Evolutionary conservation across 1,140 invertebrate genomes (phyloP), one percentile per base, ranked within the genome.

Genomic region (Drosophila rhopaloa): DNA sequence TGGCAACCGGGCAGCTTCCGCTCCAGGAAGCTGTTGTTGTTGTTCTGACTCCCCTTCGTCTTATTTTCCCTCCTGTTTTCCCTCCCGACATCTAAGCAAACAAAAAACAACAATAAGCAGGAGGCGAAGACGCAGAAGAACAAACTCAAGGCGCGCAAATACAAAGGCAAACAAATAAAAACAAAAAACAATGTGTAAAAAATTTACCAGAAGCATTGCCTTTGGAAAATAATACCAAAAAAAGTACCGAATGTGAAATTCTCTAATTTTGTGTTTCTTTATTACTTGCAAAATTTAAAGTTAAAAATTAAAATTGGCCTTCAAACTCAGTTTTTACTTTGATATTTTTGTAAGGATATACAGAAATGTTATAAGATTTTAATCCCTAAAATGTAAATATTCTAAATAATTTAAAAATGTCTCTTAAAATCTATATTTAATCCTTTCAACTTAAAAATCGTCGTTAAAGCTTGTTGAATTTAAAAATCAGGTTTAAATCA

Each of bases 1-100:
- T 88, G 84, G 84, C 83, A 83, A 75, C 76, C 80, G 63, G 60
- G 63, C 84, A 80, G 76, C 83, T 88, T 83, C 84, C 84, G 83
- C 72, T 80, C 32, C 51, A 60, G 77, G 63, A 75, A 32, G 29
- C 29, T 75, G 54, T 76, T 76, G 73, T 75, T 74, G 47, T 56
- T 62, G 13, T 50, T 35, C 14, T 5, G 59, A 58, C 37, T 7
- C 55, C 54, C 55, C 61, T 44, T 54, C 47, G 35, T 29, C 24
- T 40, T 62, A 14, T 27, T 40, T 16, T 14, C 50, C 41, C 40
- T 24, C 7, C 14, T 40, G 35, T 38, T 37, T 58, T 44, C 9
- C 13, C 44, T 24, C 61, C 38, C 53, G 9, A 56, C 51, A 41
- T 65, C 76, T 74, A 63, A 61, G 76, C 79, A 89, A 83, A 86